These are phyloP conservation scores for Pteropus alecto DNA, from an alignment of 2,113 vertebrate species.

Conservation along the genomic window DNA sequence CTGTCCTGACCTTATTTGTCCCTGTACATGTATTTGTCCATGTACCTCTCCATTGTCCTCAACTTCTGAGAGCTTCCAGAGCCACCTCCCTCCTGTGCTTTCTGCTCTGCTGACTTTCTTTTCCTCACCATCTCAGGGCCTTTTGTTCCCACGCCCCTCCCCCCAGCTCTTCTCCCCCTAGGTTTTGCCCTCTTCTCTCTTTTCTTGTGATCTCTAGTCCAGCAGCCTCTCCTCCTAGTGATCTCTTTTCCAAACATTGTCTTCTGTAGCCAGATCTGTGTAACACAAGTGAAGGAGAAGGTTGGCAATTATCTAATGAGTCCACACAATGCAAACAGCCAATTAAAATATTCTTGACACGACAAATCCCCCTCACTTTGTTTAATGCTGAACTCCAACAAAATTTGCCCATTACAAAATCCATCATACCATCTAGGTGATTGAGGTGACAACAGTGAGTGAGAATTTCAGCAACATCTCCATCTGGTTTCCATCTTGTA, in stretches of 20 bases:
- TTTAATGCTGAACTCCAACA: background rate
- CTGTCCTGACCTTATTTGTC: background rate
- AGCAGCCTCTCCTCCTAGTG: background rate
- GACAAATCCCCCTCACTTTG: background rate
- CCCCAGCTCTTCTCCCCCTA: too few species aligned
- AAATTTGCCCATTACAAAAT: background rate
- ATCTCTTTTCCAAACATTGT: background rate
- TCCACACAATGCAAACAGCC: background rate
- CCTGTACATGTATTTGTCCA: too few species aligned
- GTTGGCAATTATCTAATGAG: slow-evolving; percentile 50
- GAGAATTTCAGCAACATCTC: background rate
- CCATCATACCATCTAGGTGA: background rate
- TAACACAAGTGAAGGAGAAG: background rate
- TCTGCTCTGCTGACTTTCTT: background rate
- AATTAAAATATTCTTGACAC: slow-evolving; percentile 39
- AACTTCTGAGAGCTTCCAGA: background rate
- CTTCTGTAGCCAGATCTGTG: background rate
- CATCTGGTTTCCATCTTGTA: background rate
- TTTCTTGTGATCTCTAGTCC: background rate
- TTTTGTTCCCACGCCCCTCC: background rate
- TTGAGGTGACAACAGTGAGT: background rate
- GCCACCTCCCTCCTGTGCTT: background rate
- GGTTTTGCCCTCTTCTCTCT: background rate
- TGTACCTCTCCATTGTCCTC: too few species aligned
- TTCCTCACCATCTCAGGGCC: background rate